Base-by-base conservation (phyloP, 1,140 invertebrate genomes). In the Acromyrmex heyeri region DNA sequence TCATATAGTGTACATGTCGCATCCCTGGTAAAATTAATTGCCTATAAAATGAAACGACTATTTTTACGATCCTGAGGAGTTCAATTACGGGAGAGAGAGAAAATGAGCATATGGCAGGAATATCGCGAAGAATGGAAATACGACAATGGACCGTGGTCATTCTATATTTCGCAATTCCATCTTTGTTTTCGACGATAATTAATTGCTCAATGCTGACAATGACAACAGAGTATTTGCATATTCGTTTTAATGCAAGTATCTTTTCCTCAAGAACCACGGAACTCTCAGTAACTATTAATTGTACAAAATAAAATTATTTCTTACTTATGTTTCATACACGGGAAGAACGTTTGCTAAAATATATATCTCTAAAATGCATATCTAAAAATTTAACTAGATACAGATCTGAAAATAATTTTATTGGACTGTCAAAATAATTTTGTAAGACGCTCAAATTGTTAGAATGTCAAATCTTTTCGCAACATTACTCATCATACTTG, bases 31-130 rank as follows among this genome's bases (percentile, higher is more conserved):
- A 89, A 93, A 93, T 93, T 92, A 93, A 93, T 93, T 92, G 92
- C 90, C 91, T 90, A 91, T 93, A 92, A 93, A 93, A 93, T 87
- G 89, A 91, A 91, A 91, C 88, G 87, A 91, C 92, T 92, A 92
- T 92, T 93, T 93, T 93, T 93, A 91, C 82, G 87, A 85, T 78
- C 53, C 55, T 61, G 72, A 73, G 67, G 75, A 90, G 90, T 93
- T 91, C 90, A 92, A 93, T 93, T 93, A 90, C 86, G 79, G 53
- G 30, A 48, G n/a, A 21, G 62, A 34, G 5, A 12, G 21, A 38
- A 21, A 14, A 34, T 18, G 57, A 44, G 65, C 6, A n/a, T 50
- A 55, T 2, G n/a, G n/a, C 27, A 18, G 38, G 18, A 69, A 38
- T 61, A 59, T 10, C 55, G 72, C 24, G 3, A 16, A 55, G 7